phyloP scores from a whole-genome alignment of 2,797 vertebrate species.

The Chanos chanos region DNA sequence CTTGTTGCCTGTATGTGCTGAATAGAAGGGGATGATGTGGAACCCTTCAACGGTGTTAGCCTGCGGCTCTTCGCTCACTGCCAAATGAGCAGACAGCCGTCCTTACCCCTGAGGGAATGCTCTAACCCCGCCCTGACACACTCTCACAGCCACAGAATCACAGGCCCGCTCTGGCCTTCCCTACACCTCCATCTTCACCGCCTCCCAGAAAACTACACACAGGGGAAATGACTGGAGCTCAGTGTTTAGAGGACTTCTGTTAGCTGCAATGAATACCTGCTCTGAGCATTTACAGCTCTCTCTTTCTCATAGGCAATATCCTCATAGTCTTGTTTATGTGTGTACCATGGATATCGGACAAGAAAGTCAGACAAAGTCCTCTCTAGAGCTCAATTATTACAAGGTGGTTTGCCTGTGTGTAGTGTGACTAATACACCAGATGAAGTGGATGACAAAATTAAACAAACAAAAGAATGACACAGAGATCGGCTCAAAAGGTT shows the following conservation, averaged over 20 bases:
- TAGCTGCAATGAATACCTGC: no score
- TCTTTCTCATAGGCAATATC: not conserved
- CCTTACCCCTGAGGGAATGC: slow-evolving; percentile 77
- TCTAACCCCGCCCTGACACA: slow-evolving; percentile 48
- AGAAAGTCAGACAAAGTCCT: slow-evolving; percentile 10
- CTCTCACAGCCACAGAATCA: slow-evolving; percentile 15
- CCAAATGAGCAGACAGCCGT: slow-evolving; percentile 81
- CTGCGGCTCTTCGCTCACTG: slow-evolving; percentile 96
- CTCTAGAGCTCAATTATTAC: slow-evolving; percentile 27
- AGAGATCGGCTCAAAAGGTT: no score
- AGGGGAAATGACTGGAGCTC: no score
- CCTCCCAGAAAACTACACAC: not conserved
- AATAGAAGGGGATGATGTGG: slow-evolving; percentile 75
- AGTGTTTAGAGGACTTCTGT: no score
- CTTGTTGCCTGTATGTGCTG: slow-evolving; percentile 36
- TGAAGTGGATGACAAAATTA: no score
- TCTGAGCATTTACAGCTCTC: not conserved
- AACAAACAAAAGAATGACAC: no score
- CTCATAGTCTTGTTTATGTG: slow-evolving; percentile 1
- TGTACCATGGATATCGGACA: not conserved
- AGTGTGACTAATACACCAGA: no score
- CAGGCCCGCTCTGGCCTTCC: slow-evolving; percentile 10
- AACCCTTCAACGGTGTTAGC: slow-evolving; percentile 96
- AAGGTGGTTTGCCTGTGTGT: not conserved
- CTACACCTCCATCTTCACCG: not conserved